phyloP scores from a whole-genome alignment of 2,797 vertebrate genomes.

The Clarias pachynema region DNA sequence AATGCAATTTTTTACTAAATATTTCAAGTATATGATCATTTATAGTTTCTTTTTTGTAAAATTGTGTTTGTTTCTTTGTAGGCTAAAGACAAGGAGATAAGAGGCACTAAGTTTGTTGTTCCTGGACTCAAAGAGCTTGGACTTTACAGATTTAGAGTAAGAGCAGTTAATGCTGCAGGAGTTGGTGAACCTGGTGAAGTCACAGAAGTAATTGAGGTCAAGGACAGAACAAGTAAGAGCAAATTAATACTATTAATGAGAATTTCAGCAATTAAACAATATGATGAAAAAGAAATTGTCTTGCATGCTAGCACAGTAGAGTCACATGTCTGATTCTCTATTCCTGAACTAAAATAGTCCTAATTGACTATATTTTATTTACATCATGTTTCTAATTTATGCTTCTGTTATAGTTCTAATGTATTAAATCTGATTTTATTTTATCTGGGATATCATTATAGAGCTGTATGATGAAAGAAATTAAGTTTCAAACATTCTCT shows the following conservation, averaged over 20 bases:
- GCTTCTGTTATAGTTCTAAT: conserved; percentile 9
- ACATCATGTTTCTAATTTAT: not conserved
- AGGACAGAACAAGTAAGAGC: conserved; percentile 92
- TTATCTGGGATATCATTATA: not conserved
- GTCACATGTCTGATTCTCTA: not conserved
- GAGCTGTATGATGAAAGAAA: not conserved
- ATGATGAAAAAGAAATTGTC: not conserved
- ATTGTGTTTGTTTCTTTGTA: conserved; percentile 56
- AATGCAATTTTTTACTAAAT: not conserved
- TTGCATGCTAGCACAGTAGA: not conserved
- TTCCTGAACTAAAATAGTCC: not conserved
- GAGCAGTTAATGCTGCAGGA: conserved; percentile 91
- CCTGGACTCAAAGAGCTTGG: conserved; percentile 89
- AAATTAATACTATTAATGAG: conserved; percentile 16
- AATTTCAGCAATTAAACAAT: not conserved
- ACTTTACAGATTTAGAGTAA: conserved; percentile 93
- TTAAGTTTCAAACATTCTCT: not conserved
- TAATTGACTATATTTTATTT: not conserved
- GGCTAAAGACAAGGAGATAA: conserved; percentile 96
- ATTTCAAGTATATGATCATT: not conserved
- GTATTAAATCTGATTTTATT: not conserved
- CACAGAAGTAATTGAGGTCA: conserved; percentile 90
- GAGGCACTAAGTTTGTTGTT: conserved; percentile 94
- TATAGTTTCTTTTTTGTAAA: not conserved
- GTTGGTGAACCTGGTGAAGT: conserved; percentile 91